A percentile compares a stretch with the other conserved stretches of the same genome.
Evolutionary conservation across 2,888 invertebrate species (phyloP).

Genomic region (Drosophila merina): DNA sequence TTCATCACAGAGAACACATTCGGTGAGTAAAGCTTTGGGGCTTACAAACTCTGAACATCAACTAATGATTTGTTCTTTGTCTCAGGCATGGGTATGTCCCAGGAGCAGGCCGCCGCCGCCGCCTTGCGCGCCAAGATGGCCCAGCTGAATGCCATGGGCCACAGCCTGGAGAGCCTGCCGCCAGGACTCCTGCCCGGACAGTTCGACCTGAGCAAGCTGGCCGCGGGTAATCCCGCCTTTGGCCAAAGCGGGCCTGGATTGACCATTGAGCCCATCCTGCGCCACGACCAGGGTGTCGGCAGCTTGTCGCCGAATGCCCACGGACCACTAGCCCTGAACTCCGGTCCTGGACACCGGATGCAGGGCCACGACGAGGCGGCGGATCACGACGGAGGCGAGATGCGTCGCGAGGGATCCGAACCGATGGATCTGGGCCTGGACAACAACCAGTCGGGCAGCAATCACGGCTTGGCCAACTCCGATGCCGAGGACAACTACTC

Average conservation of each 20-base stretch:
- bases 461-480: slow-evolving; percentile 80
- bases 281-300: slow-evolving; percentile 71
- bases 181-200: slow-evolving; percentile 82
- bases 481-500: slow-evolving; percentile 83
- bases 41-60: not conserved
- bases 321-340: slow-evolving; percentile 55
- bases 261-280: slow-evolving; percentile 82
- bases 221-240: slow-evolving; percentile 56
- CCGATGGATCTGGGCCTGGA: slow-evolving; percentile 84
- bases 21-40: slow-evolving; percentile 83
- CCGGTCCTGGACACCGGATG: slow-evolving; percentile 46
- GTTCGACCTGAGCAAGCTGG: slow-evolving; percentile 83
- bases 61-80: not conserved
- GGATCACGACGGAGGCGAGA: slow-evolving; percentile 64
- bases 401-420: slow-evolving; percentile 82
- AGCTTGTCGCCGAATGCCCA: slow-evolving; percentile 61
- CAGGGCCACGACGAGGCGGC: slow-evolving; percentile 48
- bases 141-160: slow-evolving; percentile 89
- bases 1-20: slow-evolving; percentile 93
- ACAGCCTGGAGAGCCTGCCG: slow-evolving; percentile 86
- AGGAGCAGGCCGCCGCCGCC: slow-evolving; percentile 89
- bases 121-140: slow-evolving; percentile 92
- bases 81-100: slow-evolving; percentile 86
- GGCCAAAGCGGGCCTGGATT: slow-evolving; percentile 68
- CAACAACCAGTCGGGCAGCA: slow-evolving; percentile 82